These are phyloP conservation scores for Druceiella hillmani DNA, from an alignment of 2,888 invertebrate genomes.

Conservation along the genomic window DNA sequence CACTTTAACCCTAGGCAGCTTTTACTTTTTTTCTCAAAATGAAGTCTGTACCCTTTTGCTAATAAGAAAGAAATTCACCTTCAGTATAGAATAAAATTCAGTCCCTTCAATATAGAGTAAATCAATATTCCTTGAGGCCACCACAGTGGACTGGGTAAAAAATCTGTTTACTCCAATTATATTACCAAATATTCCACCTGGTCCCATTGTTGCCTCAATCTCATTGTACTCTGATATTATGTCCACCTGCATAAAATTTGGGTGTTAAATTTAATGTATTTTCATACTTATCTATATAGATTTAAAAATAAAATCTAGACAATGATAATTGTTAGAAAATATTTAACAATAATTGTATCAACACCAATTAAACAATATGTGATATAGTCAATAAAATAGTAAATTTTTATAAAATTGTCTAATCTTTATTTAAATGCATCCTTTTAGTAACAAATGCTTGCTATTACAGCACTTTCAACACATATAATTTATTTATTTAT, in stretches of 20 bases:
- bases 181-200: conserved; percentile 48
- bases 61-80: conserved; percentile 39
- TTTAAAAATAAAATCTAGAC: background rate
- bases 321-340: background rate
- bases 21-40: too few relatives aligned
- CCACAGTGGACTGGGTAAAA: conserved; percentile 40
- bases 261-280: background rate
- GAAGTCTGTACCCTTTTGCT: too few relatives aligned
- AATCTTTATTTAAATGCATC: too few relatives aligned
- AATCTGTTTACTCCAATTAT: conserved; percentile 40
- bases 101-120: conserved; percentile 40
- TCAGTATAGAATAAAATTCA: conserved; percentile 43
- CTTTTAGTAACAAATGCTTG: too few relatives aligned
- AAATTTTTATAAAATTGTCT: background rate
- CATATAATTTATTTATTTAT: too few relatives aligned
- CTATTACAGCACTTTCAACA: too few relatives aligned
- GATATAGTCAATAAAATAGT: background rate
- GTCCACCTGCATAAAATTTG: conserved; percentile 33
- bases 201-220: conserved; percentile 47
- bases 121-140: conserved; percentile 47
- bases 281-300: conserved; percentile 1
- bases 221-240: conserved; percentile 40
- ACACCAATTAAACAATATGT: background rate
- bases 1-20: too few relatives aligned
- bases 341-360: background rate